Conservation (phyloP, 2,113 vertebrate species). For the Chroicocephalus ridibundus region DNA sequence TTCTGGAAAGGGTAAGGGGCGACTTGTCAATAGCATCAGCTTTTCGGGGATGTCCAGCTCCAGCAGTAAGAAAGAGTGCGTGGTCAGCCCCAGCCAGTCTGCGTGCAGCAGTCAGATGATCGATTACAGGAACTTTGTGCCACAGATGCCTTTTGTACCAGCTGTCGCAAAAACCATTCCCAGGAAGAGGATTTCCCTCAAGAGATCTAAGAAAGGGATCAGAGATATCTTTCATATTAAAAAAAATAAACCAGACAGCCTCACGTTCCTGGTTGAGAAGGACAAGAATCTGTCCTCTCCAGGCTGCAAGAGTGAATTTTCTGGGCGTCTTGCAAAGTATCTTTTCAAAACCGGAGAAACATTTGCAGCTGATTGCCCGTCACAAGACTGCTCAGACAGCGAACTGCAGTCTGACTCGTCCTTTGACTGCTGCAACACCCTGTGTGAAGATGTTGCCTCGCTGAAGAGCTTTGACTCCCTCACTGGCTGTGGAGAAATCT, state of each 20-base stretch:
- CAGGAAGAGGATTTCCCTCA: constrained; percentile 84
- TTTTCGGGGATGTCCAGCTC: constrained; percentile 73
- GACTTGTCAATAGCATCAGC: constrained; percentile 77
- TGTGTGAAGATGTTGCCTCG: constrained; percentile 82
- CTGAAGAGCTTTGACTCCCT: constrained; percentile 88
- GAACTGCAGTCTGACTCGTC: constrained; percentile 79
- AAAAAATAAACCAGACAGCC: constrained; percentile 76
- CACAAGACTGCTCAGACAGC: constrained; percentile 73
- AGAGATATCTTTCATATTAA: constrained; percentile 80
- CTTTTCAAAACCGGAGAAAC: constrained; percentile 58
- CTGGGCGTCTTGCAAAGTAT: constrained; percentile 26
- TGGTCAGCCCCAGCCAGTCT: constrained; percentile 52
- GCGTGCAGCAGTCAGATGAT: constrained; percentile 77
- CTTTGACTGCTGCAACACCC: constrained; percentile 70
- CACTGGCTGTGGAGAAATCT: constrained; percentile 88
- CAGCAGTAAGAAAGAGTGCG: constrained; percentile 52
- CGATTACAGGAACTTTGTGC: constrained; percentile 83
- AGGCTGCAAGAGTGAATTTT: background rate
- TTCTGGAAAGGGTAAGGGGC: constrained; percentile 14
- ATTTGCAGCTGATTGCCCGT: constrained; percentile 50
- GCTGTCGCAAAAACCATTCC: constrained; percentile 84
- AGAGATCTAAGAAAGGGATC: constrained; percentile 82
- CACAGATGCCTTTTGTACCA: constrained; percentile 88
- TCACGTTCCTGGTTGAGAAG: constrained; percentile 56
- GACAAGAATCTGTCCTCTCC: constrained; percentile 57